Evolutionary conservation across 2,888 invertebrate species (phyloP).

Genomic region (Apocheima hispidaria): DNA sequence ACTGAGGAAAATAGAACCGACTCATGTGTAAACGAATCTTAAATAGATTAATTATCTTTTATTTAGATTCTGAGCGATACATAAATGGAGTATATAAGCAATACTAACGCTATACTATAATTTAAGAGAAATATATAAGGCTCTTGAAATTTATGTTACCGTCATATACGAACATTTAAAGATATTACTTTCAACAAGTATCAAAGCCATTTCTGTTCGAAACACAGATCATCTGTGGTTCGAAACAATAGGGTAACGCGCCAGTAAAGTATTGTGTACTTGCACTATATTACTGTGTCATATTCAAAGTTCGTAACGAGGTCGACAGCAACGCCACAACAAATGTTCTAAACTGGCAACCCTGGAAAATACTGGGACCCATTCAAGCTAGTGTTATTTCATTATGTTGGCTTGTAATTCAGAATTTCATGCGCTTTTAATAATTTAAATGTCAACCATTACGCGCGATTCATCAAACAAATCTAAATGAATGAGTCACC

Average conservation of each 20-base stretch:
- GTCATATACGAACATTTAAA: constrained; percentile 19
- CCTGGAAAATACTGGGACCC: constrained; percentile 27
- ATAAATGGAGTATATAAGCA: no score
- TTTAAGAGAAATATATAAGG: no score
- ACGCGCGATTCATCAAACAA: background rate
- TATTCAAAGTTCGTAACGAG: constrained; percentile 31
- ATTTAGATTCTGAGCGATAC: no score
- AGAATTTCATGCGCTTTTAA: constrained; percentile 35
- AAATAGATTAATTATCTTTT: no score
- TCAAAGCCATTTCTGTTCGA: constrained; percentile 13
- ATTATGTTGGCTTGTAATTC: constrained; percentile 29
- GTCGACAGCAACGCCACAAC: constrained; percentile 27
- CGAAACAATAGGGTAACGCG: constrained; percentile 23
- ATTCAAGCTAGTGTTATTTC: constrained; percentile 40
- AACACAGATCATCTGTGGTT: no score
- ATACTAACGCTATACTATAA: no score
- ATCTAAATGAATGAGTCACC: no score
- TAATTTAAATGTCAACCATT: constrained; percentile 15
- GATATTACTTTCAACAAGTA: constrained; percentile 20
- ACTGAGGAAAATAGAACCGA: no score
- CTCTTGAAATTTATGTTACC: background rate
- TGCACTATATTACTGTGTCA: constrained; percentile 23
- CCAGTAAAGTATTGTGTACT: constrained; percentile 25
- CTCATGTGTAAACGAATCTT: no score
- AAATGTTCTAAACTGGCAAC: constrained; percentile 36